Base-by-base conservation (phyloP, 2,888 invertebrate genomes). In the Idaea straminata region DNA sequence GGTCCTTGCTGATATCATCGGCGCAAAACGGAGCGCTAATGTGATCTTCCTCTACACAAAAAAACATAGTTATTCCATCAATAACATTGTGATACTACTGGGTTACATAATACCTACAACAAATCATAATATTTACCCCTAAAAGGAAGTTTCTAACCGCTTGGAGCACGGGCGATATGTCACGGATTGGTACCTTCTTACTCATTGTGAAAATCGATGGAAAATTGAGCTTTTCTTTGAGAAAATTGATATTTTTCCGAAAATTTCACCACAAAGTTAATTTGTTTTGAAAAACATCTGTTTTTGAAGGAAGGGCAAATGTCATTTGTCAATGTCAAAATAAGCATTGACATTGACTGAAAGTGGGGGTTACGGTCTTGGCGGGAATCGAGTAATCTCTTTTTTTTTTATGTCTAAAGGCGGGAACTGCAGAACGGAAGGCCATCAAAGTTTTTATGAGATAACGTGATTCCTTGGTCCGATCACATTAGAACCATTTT, bases 1-100 rank as follows among this genome's bases (percentile, higher is more conserved):
- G 64, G 96, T 96, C 77, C 98, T 95, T 10, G 95, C 91, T 3
- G 97, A 90, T 58, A 96, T 10, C 4, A 92, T 84, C 57, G 96
- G 95, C 72, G 95, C 94, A 79, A 95, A 97, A 74, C 97, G 94
- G 61, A 96, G 80, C 0, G 95, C 94, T 66, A 92, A 89, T 1
- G 87, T 94, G 77, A 95, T 94, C 68, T 93, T 87, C 72, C 95
- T 94, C 95, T 96, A 81, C 66, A 25, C 25, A 25, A 83, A 77
- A 63, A 69, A 77, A 71, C 66, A 69, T 25, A 65, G 68, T 62
- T 61, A 64, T 59, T 62, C 61, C 63, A 61, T 62, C 15, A 58
- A 64, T 57, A 69, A 64, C 47, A 65, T 57, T 62, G 60, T 35
- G 38, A 62, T 67, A 34, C 13, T 67, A 68, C 64, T 62, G 74